These are phyloP conservation scores for Noctuana brunneofusca DNA, from an alignment of 2,888 invertebrate species.

Conservation along the genomic window DNA sequence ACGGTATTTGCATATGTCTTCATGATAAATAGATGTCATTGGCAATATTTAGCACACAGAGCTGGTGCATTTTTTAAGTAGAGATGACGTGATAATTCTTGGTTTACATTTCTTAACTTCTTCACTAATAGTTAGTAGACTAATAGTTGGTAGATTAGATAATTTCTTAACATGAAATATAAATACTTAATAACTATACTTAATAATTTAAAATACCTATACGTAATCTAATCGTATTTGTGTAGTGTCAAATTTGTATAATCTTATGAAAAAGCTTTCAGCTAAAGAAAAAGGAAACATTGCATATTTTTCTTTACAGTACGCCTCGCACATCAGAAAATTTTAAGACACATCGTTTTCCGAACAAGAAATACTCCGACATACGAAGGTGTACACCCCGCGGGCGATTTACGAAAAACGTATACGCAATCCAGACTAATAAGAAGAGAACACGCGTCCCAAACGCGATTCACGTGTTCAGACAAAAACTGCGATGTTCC, in stretches of 20 bases:
- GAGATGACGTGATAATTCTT: not conserved
- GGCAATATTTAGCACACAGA: not conserved
- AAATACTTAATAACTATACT: too few species aligned
- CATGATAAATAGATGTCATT: slow-evolving; percentile 20
- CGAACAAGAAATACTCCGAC: slow-evolving; percentile 39
- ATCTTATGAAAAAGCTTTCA: not conserved
- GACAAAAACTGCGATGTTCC: slow-evolving; percentile 74
- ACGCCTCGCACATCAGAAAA: slow-evolving; percentile 26
- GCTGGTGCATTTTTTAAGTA: not conserved
- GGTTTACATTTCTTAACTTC: too few species aligned
- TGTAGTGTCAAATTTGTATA: too few species aligned
- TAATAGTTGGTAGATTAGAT: too few species aligned
- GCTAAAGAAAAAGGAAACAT: not conserved
- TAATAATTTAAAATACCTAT: too few species aligned
- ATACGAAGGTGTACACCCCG: slow-evolving; percentile 47
- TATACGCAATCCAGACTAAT: slow-evolving; percentile 77
- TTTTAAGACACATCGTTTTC: slow-evolving; percentile 34
- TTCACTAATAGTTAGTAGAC: too few species aligned
- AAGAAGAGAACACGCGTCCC: slow-evolving; percentile 76
- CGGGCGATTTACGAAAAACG: slow-evolving; percentile 70
- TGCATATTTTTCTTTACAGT: not conserved
- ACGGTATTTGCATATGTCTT: slow-evolving; percentile 30
- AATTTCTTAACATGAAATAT: too few species aligned
- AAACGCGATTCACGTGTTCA: slow-evolving; percentile 81
- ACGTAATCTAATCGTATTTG: too few species aligned